Evolutionary conservation across 2,888 invertebrate species (phyloP).

Genomic region (Polymixis flavicincta): DNA sequence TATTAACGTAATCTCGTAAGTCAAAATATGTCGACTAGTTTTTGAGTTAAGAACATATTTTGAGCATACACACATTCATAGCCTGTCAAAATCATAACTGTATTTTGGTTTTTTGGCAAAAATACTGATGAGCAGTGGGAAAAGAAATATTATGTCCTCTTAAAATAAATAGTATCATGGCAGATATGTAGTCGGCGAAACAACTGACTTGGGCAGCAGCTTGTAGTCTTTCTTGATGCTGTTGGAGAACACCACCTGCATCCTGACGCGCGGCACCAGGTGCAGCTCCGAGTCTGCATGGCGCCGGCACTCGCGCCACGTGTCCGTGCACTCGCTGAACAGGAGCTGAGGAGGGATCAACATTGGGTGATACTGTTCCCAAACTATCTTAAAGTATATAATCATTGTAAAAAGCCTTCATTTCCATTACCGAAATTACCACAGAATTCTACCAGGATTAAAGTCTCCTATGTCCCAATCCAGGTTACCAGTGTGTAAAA

Average conservation of each 20-base stretch:
- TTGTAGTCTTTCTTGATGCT: conserved; percentile 94
- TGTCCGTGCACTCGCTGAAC: conserved; percentile 91
- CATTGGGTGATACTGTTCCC: too few species aligned
- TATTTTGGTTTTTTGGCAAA: not conserved
- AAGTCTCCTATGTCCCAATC: too few species aligned
- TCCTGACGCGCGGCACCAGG: conserved; percentile 92
- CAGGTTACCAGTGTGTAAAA: too few species aligned
- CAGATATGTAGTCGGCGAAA: not conserved
- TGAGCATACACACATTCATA: not conserved
- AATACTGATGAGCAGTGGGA: not conserved
- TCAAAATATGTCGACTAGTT: not conserved
- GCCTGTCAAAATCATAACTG: not conserved
- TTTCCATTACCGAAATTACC: too few species aligned
- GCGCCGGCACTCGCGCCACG: conserved; percentile 94
- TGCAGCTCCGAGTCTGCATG: conserved; percentile 94
- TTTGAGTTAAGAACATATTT: not conserved
- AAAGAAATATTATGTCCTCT: not conserved
- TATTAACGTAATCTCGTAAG: not conserved
- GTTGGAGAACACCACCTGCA: conserved; percentile 93
- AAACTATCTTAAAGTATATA: too few species aligned
- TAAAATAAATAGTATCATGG: not conserved
- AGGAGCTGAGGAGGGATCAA: conserved; percentile 78
- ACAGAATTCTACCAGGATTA: too few species aligned
- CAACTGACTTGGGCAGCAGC: conserved; percentile 91
- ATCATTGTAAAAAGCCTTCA: too few species aligned